These are phyloP conservation scores for Heliothis peltigera DNA, from an alignment of 2,888 invertebrate species.

Conservation along the genomic window DNA sequence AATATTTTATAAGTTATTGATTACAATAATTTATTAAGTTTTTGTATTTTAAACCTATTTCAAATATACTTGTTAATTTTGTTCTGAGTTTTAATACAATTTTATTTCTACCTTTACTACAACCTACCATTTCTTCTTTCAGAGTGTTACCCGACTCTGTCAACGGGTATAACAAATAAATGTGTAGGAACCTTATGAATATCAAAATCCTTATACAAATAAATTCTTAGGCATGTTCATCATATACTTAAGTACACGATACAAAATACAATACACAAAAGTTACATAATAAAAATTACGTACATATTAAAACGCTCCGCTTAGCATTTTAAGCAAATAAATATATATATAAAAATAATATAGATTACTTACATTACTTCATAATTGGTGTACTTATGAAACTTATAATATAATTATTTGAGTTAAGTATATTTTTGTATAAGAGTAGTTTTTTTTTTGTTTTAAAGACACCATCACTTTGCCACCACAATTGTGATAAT, in stretches of 20 bases:
- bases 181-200: not conserved
- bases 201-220: constrained; percentile 11
- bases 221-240: not conserved
- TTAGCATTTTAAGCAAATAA: constrained; percentile 14
- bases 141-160: not conserved
- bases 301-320: not conserved
- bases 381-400: constrained; percentile 24
- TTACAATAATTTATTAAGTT: too few species aligned
- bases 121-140: not conserved
- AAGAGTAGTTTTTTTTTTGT: constrained; percentile 1
- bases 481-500: constrained; percentile 41
- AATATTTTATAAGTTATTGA: not conserved
- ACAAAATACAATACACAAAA: not conserved
- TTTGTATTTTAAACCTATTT: not conserved
- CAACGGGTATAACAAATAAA: not conserved
- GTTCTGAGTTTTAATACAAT: not conserved
- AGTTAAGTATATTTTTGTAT: constrained; percentile 1
- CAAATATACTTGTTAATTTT: not conserved
- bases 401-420: constrained; percentile 10
- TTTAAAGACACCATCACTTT: constrained; percentile 41
- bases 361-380: constrained; percentile 47
- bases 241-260: not conserved
- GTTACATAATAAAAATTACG: not conserved
- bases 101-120: constrained; percentile 17
- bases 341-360: constrained; percentile 29